phyloP scores from a whole-genome alignment of 1,140 invertebrate species.

The Bombus soroeensis region DNA sequence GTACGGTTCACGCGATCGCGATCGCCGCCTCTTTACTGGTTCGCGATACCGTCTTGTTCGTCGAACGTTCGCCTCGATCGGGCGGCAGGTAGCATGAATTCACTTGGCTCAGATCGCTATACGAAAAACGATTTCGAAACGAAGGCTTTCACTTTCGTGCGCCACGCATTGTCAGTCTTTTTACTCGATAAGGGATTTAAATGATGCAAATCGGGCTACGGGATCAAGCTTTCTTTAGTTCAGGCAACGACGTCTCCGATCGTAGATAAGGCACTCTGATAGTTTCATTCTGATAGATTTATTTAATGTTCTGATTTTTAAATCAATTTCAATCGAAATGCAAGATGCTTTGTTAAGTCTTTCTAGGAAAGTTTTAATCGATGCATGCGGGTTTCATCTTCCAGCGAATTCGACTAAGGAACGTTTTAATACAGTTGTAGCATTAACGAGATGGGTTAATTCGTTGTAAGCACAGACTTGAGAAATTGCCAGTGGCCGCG shows the following conservation, averaged over 20 bases:
- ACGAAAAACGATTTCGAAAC: conserved; percentile 40
- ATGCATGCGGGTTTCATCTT: too few relatives aligned
- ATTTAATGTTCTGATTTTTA: too few relatives aligned
- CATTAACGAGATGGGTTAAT: too few relatives aligned
- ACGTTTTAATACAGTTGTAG: too few relatives aligned
- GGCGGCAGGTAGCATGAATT: background rate
- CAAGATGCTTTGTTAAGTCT: too few relatives aligned
- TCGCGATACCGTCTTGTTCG: background rate
- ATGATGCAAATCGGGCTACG: background rate
- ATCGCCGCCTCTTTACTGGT: background rate
- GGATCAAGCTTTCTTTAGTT: background rate
- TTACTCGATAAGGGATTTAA: conserved; percentile 29
- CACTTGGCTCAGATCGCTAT: background rate
- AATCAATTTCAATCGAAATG: too few relatives aligned
- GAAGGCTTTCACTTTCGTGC: conserved; percentile 41
- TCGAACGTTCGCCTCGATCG: conserved; percentile 18
- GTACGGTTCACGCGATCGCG: conserved; percentile 42
- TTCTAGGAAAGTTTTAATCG: too few relatives aligned
- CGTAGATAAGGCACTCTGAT: too few relatives aligned
- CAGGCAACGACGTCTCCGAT: too few relatives aligned
- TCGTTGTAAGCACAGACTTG: background rate
- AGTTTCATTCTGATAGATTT: too few relatives aligned
- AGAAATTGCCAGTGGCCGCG: background rate
- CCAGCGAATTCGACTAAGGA: too few relatives aligned
- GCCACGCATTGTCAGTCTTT: background rate